Conservation (phyloP, 2,888 invertebrate genomes). For the Malthinus seriepunctatus region DNA sequence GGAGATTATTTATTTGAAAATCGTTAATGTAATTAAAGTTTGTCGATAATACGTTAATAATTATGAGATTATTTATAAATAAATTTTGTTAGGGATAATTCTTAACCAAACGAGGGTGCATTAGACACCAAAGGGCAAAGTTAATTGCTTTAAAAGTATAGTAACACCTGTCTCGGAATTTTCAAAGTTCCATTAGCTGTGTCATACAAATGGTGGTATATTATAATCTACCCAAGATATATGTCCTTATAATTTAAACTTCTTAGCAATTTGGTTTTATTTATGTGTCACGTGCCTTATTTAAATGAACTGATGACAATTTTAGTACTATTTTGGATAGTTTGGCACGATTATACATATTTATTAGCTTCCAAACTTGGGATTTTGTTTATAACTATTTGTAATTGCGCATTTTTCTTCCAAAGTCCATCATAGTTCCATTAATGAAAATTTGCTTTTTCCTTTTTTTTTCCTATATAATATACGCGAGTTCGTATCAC, state of each 20-base stretch:
- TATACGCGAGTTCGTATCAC: constrained; percentile 24
- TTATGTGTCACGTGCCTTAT: constrained; percentile 35
- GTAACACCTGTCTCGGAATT: constrained; percentile 42
- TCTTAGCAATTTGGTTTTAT: constrained; percentile 40
- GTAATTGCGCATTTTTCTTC: not conserved
- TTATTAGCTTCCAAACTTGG: not conserved
- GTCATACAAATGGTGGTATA: constrained; percentile 37
- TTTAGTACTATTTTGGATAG: constrained; percentile 18
- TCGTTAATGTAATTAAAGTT: constrained; percentile 3
- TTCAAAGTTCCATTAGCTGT: constrained; percentile 42
- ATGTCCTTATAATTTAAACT: constrained; percentile 41
- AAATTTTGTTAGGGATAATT: constrained; percentile 1
- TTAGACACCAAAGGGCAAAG: constrained; percentile 30
- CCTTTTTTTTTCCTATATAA: constrained; percentile 12
- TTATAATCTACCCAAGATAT: constrained; percentile 35
- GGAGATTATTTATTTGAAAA: too few species aligned
- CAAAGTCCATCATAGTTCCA: constrained; percentile 1
- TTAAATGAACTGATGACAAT: constrained; percentile 24
- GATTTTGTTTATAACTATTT: not conserved
- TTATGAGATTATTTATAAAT: not conserved
- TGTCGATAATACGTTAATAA: not conserved
- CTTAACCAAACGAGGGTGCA: constrained; percentile 18
- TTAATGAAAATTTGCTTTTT: constrained; percentile 25
- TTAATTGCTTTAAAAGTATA: constrained; percentile 43
- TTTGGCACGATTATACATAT: constrained; percentile 3